Percentiles rank a stretch among this genome's conserved stretches.
Conservation (phyloP, 2,797 vertebrate genomes). For the Sphenodon punctatus region DNA sequence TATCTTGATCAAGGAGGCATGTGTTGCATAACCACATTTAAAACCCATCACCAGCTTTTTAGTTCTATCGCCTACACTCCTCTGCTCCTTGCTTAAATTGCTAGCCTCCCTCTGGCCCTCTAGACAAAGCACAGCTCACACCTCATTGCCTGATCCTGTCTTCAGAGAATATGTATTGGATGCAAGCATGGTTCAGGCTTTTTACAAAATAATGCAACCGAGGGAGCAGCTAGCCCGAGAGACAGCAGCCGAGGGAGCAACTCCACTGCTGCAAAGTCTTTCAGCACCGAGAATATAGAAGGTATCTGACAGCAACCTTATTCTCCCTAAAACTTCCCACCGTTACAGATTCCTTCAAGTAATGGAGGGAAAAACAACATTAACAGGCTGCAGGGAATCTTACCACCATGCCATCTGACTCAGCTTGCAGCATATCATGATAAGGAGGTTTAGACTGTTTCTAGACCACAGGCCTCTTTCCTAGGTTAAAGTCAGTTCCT, state of each 20-base stretch:
- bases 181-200: neutral
- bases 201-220: neutral
- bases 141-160: neutral
- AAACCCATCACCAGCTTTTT: slow-evolving; percentile 1
- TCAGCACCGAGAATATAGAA: neutral
- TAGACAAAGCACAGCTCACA: slow-evolving; percentile 9
- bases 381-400: neutral
- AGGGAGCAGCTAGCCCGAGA: neutral
- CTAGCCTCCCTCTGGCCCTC: slow-evolving; percentile 12
- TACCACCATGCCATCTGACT: neutral
- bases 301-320: neutral
- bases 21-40: slow-evolving; percentile 33
- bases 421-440: neutral
- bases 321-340: neutral
- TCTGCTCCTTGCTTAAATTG: slow-evolving; percentile 24
- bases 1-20: neutral
- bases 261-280: neutral
- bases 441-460: too few relatives aligned
- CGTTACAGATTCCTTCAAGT: neutral
- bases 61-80: slow-evolving; percentile 1
- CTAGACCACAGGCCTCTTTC: too few relatives aligned
- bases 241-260: neutral
- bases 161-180: neutral
- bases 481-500: too few relatives aligned
- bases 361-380: neutral